phyloP scores from a whole-genome alignment of 2,888 invertebrate species.

The Mayetiola destructor region DNA sequence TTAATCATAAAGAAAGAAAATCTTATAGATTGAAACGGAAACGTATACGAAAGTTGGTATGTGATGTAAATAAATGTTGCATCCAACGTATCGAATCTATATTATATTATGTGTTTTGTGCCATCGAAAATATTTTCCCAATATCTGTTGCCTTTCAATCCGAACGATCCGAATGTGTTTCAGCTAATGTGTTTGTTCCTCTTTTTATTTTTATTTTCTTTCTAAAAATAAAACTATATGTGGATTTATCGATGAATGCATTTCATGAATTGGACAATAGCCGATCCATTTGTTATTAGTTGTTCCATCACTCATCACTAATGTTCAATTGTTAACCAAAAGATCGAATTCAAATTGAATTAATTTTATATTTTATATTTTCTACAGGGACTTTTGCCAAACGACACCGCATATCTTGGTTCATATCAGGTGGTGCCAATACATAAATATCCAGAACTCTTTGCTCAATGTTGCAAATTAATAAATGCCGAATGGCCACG shows the following conservation, averaged over 20 bases:
- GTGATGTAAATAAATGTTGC: neutral
- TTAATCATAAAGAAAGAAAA: neutral
- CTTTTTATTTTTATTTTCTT: too few relatives aligned
- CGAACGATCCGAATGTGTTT: too few relatives aligned
- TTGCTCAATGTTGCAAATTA: slow-evolving; percentile 55
- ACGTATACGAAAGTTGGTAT: slow-evolving; percentile 9
- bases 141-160: too few relatives aligned
- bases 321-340: too few relatives aligned
- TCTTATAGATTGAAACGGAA: neutral
- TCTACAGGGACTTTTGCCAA: slow-evolving; percentile 33
- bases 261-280: too few relatives aligned
- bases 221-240: too few relatives aligned
- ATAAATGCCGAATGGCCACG: slow-evolving; percentile 81
- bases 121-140: neutral
- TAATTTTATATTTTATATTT: neutral
- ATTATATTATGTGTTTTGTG: neutral
- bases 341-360: too few relatives aligned
- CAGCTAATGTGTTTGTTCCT: too few relatives aligned
- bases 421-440: slow-evolving; percentile 47
- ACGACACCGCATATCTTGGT: slow-evolving; percentile 29
- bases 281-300: too few relatives aligned
- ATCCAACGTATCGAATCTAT: neutral
- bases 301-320: too few relatives aligned
- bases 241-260: too few relatives aligned
- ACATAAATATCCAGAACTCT: slow-evolving; percentile 56